Conservation (phyloP, 2,888 invertebrate species). For the Ennomos erosarius region DNA sequence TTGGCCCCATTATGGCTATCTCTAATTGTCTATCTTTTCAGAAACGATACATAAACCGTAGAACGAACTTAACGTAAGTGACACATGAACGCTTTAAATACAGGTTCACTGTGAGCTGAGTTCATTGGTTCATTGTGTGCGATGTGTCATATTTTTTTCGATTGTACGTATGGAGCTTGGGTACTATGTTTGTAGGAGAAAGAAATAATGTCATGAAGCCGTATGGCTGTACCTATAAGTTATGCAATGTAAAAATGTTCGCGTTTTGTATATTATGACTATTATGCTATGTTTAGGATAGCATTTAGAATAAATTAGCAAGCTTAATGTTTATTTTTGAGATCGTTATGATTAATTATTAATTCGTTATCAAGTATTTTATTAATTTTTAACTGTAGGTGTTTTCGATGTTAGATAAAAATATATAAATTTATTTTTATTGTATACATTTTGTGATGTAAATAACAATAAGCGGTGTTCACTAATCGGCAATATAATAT, state of each 20-base stretch:
- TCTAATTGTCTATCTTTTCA: too few relatives aligned
- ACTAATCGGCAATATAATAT: conserved; percentile 53
- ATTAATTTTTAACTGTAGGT: neutral
- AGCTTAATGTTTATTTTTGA: too few relatives aligned
- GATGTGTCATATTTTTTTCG: neutral
- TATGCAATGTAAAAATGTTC: conserved; percentile 8
- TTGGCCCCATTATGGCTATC: too few relatives aligned
- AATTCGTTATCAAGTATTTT: too few relatives aligned
- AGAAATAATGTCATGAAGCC: neutral
- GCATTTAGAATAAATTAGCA: too few relatives aligned
- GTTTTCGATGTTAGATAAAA: neutral
- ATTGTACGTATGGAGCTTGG: conserved; percentile 10
- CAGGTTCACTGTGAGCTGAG: too few relatives aligned
- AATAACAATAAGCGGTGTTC: conserved; percentile 65
- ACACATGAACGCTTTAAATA: too few relatives aligned
- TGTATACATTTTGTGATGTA: conserved; percentile 45
- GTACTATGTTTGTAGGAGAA: conserved; percentile 5
- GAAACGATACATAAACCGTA: too few relatives aligned
- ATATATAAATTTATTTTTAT: conserved; percentile 5
- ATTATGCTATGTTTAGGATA: too few relatives aligned
- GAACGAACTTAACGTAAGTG: too few relatives aligned
- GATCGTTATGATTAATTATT: too few relatives aligned
- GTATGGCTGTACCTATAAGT: neutral
- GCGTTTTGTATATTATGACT: conserved; percentile 3
- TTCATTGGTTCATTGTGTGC: neutral